phyloP scores from a whole-genome alignment of 1,140 invertebrate genomes.

The Dysdera silvatica region DNA sequence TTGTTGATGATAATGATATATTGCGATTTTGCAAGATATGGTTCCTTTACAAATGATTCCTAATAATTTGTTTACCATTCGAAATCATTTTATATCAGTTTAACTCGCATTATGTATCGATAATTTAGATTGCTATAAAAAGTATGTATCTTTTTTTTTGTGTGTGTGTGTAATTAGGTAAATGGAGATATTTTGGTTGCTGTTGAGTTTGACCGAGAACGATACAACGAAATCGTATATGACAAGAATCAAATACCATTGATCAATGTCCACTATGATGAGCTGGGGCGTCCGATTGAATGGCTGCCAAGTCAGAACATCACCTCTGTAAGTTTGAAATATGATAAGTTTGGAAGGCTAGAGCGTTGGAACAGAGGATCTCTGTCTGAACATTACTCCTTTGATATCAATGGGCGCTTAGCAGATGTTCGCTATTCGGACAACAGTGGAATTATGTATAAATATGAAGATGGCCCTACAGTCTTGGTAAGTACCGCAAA shows the following conservation, averaged over 20 bases:
- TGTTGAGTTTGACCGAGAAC: constrained; percentile 82
- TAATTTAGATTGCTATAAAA: too few species aligned
- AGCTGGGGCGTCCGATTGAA: constrained; percentile 64
- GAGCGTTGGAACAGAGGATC: constrained; percentile 83
- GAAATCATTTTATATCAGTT: too few species aligned
- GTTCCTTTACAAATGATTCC: too few species aligned
- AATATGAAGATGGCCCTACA: constrained; percentile 70
- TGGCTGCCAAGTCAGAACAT: constrained; percentile 43
- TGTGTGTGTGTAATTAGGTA: constrained; percentile 44
- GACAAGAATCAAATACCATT: constrained; percentile 71
- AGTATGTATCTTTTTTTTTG: not conserved
- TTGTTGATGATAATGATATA: too few species aligned
- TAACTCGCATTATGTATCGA: too few species aligned
- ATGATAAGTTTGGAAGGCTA: constrained; percentile 68
- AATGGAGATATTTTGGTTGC: constrained; percentile 63
- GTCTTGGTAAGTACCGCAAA: constrained; percentile 46
- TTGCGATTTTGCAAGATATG: too few species aligned
- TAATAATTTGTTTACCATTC: too few species aligned
- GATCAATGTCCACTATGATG: constrained; percentile 76
- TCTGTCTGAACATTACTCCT: constrained; percentile 73
- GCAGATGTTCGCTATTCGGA: constrained; percentile 71
- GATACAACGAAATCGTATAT: constrained; percentile 77
- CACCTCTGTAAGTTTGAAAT: constrained; percentile 44
- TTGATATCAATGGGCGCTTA: constrained; percentile 74
- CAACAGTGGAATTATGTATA: constrained; percentile 60